Base-by-base conservation (phyloP, 1,140 invertebrate species). In the Spodoptera litura region DNA sequence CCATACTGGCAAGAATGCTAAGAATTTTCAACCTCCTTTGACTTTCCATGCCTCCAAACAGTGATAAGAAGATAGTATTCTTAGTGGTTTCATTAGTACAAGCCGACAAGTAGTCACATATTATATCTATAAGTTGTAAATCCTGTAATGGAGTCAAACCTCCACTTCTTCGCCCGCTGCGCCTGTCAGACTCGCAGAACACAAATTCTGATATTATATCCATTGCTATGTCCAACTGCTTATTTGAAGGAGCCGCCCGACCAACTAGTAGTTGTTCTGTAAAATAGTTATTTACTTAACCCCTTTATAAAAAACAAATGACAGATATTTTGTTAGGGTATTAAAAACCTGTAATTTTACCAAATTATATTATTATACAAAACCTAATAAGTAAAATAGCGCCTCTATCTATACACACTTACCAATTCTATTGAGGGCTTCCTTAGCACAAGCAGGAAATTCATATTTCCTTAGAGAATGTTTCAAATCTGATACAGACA, bases 151-250 rank as follows among this genome's bases (percentile, higher is more conserved):
- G 95, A 70, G 95, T 96, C 66, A 97, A 88, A 78, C 93, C 93
- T 0, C 91, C 84, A 12, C 88, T 84, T 49, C 95, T 95, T 53
- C 96, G 95, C 55, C 95, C 95, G 44, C 96, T 96, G 20, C 96
- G 94, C 38, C 96, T 95, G 55, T 97, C 97, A 0, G 96, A 95
- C 90, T 98, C 97, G 68, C 96, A 96, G 85, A 98, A 98, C 27
- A 98, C 96, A 91, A 97, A 98, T 88, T 98, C 97, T 3, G 97
- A 96, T 91, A 98, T 98, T 27, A 98, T 94, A 81, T 98, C 97
- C 92, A 97, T 96, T 35, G 96, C 96, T 75, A 95, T 87, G 78
- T 95, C 95, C 2, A 93, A 71, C 53, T 94, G 94, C 75, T 95
- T 95, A 52, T 81, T 92, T n/a, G 92, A 89, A n/a, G 93, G 93